These are phyloP conservation scores for Plectropomus leopardus DNA, from an alignment of 2,113 vertebrate genomes.

Conservation along the genomic window DNA sequence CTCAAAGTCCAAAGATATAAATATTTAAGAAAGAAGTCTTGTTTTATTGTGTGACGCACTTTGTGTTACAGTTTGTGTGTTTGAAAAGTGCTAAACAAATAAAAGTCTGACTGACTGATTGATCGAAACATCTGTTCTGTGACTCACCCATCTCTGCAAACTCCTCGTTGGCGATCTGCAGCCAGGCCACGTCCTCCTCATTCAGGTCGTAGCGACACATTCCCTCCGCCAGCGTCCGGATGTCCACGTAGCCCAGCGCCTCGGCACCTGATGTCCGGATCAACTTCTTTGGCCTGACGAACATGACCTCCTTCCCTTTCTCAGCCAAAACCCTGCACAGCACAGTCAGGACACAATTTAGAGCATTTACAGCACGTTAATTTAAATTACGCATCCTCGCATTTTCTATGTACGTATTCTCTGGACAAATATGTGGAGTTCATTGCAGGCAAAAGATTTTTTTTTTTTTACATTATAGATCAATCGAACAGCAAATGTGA, in stretches of 20 bases:
- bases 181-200: constrained; percentile 92
- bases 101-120: no score
- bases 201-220: constrained; percentile 95
- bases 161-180: constrained; percentile 91
- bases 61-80: no score
- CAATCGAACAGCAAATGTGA: neutral
- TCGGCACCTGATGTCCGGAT: constrained; percentile 89
- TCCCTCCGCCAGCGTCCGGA: constrained; percentile 90
- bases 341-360: neutral
- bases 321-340: constrained; percentile 86
- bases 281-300: constrained; percentile 91
- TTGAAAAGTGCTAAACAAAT: no score
- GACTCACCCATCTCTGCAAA: constrained; percentile 94
- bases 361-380: neutral
- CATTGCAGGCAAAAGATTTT: no score
- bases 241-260: constrained; percentile 92
- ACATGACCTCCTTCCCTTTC: constrained; percentile 87
- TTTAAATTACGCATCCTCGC: neutral
- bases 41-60: no score
- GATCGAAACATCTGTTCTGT: no score
- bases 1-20: no score
- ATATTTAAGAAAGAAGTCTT: no score
- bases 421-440: no score
- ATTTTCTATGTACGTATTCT: neutral
- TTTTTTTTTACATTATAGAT: no score